These are phyloP conservation scores for Zoanthus sansibaricus DNA, from an alignment of 92 coral and sea anemone species.

Conservation along the genomic window DNA sequence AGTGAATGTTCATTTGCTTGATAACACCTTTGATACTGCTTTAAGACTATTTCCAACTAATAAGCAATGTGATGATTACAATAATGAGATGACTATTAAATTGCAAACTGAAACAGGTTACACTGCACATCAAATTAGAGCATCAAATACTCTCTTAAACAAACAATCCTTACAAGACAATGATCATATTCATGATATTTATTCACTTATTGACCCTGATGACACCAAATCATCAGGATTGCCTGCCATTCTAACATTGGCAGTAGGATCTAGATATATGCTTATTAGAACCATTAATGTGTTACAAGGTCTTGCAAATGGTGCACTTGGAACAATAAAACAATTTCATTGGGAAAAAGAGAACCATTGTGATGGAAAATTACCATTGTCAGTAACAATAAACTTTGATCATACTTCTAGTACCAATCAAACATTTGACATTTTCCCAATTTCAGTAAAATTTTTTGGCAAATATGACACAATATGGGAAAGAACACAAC, in stretches of 20 bases:
- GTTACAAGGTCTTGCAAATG: slow-evolving; percentile 64
- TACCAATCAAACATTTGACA: neutral
- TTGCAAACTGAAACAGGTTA: slow-evolving; percentile 1
- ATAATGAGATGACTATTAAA: neutral
- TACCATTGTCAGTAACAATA: neutral
- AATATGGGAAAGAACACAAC: slow-evolving; percentile 58
- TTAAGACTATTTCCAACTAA: slow-evolving; percentile 2
- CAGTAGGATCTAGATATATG: slow-evolving; percentile 51
- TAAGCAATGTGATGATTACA: slow-evolving; percentile 3
- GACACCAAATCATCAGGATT: slow-evolving; percentile 38
- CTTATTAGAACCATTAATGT: slow-evolving; percentile 53
- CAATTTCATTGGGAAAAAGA: neutral
- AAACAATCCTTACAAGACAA: neutral
- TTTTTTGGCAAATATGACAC: slow-evolving; percentile 6
- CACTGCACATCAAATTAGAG: slow-evolving; percentile 1
- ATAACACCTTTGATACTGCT: slow-evolving; percentile 7
- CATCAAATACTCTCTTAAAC: neutral
- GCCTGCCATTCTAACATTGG: slow-evolving; percentile 27
- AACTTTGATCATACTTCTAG: neutral
- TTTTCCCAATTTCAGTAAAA: slow-evolving; percentile 22
- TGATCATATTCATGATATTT: slow-evolving; percentile 4
- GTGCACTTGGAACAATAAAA: slow-evolving; percentile 59
- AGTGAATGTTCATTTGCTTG: slow-evolving; percentile 10
- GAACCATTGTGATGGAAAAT: neutral
- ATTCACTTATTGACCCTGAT: slow-evolving; percentile 9